These are phyloP conservation scores for Sebastes iracundus DNA, from an alignment of 2,797 vertebrate genomes.

Conservation along the genomic window DNA sequence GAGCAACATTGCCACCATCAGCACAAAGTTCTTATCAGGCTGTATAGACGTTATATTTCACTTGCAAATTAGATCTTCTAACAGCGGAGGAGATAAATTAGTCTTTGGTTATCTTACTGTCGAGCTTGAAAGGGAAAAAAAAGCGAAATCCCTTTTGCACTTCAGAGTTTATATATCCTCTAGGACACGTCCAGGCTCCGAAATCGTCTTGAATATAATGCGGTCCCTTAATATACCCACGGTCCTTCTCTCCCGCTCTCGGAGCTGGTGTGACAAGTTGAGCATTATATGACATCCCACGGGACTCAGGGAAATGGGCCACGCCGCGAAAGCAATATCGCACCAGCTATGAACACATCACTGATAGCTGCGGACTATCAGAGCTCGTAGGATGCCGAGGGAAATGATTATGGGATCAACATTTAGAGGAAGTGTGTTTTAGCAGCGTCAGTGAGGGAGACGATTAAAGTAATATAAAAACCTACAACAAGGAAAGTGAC, in stretches of 20 bases:
- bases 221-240: slow-evolving; percentile 17
- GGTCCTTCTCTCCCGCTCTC: slow-evolving; percentile 12
- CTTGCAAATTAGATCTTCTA: slow-evolving; percentile 1
- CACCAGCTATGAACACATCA: slow-evolving; percentile 41
- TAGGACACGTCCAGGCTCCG: slow-evolving; percentile 29
- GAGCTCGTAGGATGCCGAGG: slow-evolving; percentile 25
- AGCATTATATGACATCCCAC: slow-evolving; percentile 39
- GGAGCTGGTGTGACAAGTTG: slow-evolving; percentile 45
- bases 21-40: not conserved
- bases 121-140: not conserved
- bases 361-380: slow-evolving; percentile 34
- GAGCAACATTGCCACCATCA: not conserved
- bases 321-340: slow-evolving; percentile 49
- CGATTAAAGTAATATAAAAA: slow-evolving; percentile 52
- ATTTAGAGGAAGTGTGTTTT: slow-evolving; percentile 56
- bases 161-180: slow-evolving; percentile 34
- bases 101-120: not conserved
- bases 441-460: slow-evolving; percentile 34
- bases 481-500: slow-evolving; percentile 30
- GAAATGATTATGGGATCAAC: slow-evolving; percentile 55
- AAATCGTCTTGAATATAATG: slow-evolving; percentile 31
- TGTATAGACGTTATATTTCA: not conserved
- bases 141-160: slow-evolving; percentile 11
- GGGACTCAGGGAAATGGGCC: slow-evolving; percentile 55
- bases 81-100: not conserved